A percentile compares a stretch with the other conserved stretches of the same genome.
Evolutionary conservation across 2,888 invertebrate species (phyloP).

Genomic region (Lomographa bimaculata): DNA sequence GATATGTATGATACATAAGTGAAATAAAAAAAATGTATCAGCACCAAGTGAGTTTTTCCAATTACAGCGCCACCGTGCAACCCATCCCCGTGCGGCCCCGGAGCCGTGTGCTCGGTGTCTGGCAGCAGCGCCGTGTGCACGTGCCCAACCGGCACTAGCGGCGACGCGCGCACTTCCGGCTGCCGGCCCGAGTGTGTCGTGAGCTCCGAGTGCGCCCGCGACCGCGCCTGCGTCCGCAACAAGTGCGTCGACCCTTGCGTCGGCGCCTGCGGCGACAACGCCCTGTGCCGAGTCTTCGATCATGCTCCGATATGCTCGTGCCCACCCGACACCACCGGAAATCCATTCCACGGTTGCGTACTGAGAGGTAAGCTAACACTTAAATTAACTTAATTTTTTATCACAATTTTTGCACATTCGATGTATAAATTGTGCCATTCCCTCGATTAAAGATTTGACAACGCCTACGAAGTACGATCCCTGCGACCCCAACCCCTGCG

Average conservation of each 20-base stretch:
- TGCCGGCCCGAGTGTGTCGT: conserved; percentile 93
- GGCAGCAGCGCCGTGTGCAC: conserved; percentile 87
- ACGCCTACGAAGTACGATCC: conserved; percentile 78
- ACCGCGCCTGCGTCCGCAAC: conserved; percentile 90
- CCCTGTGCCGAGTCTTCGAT: conserved; percentile 86
- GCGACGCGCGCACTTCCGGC: conserved; percentile 88
- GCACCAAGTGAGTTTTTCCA: conserved; percentile 53
- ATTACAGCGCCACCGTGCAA: conserved; percentile 84
- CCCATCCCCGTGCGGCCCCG: conserved; percentile 91
- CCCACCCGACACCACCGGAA: conserved; percentile 87
- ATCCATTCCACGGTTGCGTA: conserved; percentile 90
- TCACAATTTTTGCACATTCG: too few species aligned
- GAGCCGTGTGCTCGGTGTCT: conserved; percentile 86
- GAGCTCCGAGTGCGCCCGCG: conserved; percentile 90
- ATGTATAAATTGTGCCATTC: not conserved
- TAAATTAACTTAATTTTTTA: too few species aligned
- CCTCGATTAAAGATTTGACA: conserved; percentile 46
- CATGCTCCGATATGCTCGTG: conserved; percentile 90
- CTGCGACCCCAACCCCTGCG: conserved; percentile 89
- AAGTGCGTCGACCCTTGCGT: conserved; percentile 92
- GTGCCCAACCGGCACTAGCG: conserved; percentile 89
- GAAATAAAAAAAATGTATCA: too few species aligned
- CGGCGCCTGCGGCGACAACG: conserved; percentile 91
- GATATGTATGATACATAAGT: too few species aligned
- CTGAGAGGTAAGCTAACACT: conserved; percentile 46